Percentiles rank a stretch among this genome's conserved stretches.
Conservation (phyloP, 2,113 vertebrate species). For the Oreochromis tanganicae region DNA sequence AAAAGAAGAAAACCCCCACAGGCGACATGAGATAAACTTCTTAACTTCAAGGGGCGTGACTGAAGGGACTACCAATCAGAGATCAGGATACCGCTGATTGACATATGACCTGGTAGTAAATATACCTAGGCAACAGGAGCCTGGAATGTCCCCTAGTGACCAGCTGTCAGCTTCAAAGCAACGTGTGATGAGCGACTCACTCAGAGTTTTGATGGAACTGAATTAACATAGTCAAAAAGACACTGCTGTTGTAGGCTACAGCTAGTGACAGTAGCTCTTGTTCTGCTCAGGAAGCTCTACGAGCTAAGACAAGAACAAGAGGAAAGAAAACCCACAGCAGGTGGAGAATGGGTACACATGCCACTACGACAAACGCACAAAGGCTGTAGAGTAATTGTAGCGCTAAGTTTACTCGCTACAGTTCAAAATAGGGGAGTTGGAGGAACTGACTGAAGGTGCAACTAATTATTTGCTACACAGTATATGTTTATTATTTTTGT, state of each 20-base stretch:
- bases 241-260: accelerated
- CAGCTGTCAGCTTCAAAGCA: neutral
- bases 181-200: neutral
- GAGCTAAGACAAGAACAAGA: neutral
- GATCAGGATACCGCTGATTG: neutral
- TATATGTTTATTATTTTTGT: neutral
- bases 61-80: neutral
- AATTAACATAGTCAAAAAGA: neutral
- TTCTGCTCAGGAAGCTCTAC: neutral
- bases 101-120: neutral
- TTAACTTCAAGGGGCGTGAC: neutral
- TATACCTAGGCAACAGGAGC: neutral
- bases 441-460: neutral
- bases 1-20: neutral
- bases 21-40: accelerated
- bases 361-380: neutral
- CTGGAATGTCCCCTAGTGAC: neutral
- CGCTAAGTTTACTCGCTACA: neutral
- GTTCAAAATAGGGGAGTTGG: neutral
- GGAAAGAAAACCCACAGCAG: neutral
- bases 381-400: neutral
- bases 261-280: neutral
- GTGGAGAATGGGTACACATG: neutral
- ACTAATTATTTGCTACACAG: neutral
- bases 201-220: neutral